A percentile compares a stretch with the other conserved stretches of the same genome.
These are phyloP conservation scores for Agrilus biguttatus DNA, from an alignment of 2,888 invertebrate species.

Conservation along the genomic window DNA sequence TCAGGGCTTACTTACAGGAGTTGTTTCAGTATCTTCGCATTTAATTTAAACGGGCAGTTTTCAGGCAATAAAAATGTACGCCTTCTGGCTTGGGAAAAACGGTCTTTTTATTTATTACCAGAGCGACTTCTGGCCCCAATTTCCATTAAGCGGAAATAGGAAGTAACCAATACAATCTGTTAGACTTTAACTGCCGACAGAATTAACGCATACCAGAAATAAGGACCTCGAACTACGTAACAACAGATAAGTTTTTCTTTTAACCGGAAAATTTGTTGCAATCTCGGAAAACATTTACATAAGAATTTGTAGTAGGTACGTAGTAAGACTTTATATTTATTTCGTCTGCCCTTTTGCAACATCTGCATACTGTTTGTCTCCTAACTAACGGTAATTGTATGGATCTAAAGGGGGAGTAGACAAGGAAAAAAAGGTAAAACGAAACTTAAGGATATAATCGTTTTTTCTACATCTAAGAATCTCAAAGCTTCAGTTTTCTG, in stretches of 20 bases:
- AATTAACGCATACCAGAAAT: slow-evolving; percentile 6
- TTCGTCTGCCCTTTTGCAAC: slow-evolving; percentile 29
- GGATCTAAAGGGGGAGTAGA: not conserved
- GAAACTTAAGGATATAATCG: too few relatives aligned
- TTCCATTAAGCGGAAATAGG: slow-evolving; percentile 12
- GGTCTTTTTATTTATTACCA: slow-evolving; percentile 33
- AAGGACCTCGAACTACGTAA: slow-evolving; percentile 8
- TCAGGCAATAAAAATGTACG: slow-evolving; percentile 36
- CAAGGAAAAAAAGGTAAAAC: too few relatives aligned
- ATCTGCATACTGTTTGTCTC: slow-evolving; percentile 24
- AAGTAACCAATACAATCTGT: slow-evolving; percentile 4
- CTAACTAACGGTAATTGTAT: slow-evolving; percentile 8
- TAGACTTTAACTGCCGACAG: slow-evolving; percentile 6
- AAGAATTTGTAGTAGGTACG: slow-evolving; percentile 21
- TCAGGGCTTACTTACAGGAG: slow-evolving; percentile 3
- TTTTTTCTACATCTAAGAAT: too few relatives aligned
- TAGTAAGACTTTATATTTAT: slow-evolving; percentile 27
- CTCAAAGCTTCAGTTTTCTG: too few relatives aligned
- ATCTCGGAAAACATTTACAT: slow-evolving; percentile 30
- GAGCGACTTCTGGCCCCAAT: slow-evolving; percentile 10
- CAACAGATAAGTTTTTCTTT: slow-evolving; percentile 29
- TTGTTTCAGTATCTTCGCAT: slow-evolving; percentile 31
- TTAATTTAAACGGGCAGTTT: slow-evolving; percentile 36
- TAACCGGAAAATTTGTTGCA: slow-evolving; percentile 31
- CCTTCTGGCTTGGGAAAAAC: slow-evolving; percentile 34